Conservation (phyloP, 2,797 vertebrate species). For the Hoplostethus mediterraneus region DNA sequence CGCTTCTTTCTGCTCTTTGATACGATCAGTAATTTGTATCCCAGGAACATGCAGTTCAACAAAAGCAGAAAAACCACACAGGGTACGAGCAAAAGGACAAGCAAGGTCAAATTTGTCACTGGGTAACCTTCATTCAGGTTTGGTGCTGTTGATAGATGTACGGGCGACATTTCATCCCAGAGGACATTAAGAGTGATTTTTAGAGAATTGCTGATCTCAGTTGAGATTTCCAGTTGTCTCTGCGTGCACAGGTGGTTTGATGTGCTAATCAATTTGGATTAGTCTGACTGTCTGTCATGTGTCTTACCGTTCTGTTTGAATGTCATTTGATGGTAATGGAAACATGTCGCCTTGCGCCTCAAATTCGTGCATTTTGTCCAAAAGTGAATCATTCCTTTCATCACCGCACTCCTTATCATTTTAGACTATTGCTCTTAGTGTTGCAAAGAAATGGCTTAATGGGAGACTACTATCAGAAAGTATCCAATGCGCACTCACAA, state of each 20-base stretch:
- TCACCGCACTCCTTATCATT: not conserved
- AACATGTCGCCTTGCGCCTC: not conserved
- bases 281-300: slow-evolving; percentile 2
- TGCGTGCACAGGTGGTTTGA: slow-evolving; percentile 63
- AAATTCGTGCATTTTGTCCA: slow-evolving; percentile 2
- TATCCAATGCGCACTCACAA: not conserved
- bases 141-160: slow-evolving; percentile 53
- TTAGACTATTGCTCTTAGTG: not conserved
- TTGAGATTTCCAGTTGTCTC: slow-evolving; percentile 22
- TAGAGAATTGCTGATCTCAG: slow-evolving; percentile 41
- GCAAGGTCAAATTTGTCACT: slow-evolving; percentile 75
- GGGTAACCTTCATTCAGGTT: slow-evolving; percentile 66
- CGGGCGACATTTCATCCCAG: slow-evolving; percentile 82
- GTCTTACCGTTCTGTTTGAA: not conserved
- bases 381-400: not conserved
- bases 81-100: slow-evolving; percentile 84
- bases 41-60: slow-evolving; percentile 86
- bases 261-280: slow-evolving; percentile 67
- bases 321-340: not conserved
- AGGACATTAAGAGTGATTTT: slow-evolving; percentile 41
- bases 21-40: slow-evolving; percentile 79
- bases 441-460: slow-evolving; percentile 20
- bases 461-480: not conserved
- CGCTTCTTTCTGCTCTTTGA: slow-evolving; percentile 55
- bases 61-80: slow-evolving; percentile 85